Evolutionary conservation across 2,797 vertebrate genomes (phyloP).

Genomic region (Hyperoplus immaculatus): DNA sequence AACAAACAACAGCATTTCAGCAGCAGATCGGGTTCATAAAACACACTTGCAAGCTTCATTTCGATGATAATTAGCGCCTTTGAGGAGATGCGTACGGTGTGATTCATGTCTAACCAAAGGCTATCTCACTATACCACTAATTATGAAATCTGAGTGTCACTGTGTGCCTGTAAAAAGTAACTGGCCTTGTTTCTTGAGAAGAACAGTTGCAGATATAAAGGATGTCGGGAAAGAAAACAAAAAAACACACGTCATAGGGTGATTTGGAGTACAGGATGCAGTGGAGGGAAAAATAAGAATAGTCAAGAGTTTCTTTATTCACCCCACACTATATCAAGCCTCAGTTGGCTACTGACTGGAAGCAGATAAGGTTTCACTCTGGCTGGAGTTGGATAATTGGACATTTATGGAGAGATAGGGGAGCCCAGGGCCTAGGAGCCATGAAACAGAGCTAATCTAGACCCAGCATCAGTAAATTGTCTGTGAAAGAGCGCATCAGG

Average conservation of each 20-base stretch:
- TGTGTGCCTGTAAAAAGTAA: slow-evolving; percentile 21
- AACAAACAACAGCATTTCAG: slow-evolving; percentile 27
- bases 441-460: slow-evolving; percentile 83
- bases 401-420: slow-evolving; percentile 84
- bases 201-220: slow-evolving; percentile 9
- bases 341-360: slow-evolving; percentile 77
- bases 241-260: slow-evolving; percentile 39
- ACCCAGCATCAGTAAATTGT: slow-evolving; percentile 81
- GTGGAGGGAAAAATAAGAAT: slow-evolving; percentile 20
- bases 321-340: slow-evolving; percentile 65
- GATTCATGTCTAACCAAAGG: slow-evolving; percentile 62
- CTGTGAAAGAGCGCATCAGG: slow-evolving; percentile 83
- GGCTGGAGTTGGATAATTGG: slow-evolving; percentile 83
- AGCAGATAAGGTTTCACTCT: slow-evolving; percentile 82
- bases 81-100: slow-evolving; percentile 45
- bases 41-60: slow-evolving; percentile 32
- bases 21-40: slow-evolving; percentile 10
- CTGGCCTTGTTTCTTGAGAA: slow-evolving; percentile 43
- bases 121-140: slow-evolving; percentile 49
- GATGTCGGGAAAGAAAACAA: slow-evolving; percentile 37
- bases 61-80: slow-evolving; percentile 56
- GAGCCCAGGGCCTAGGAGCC: slow-evolving; percentile 78
- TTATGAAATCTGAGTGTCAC: slow-evolving; percentile 46
- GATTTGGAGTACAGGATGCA: slow-evolving; percentile 51
- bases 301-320: slow-evolving; percentile 69